phyloP scores from a whole-genome alignment of 2,888 invertebrate genomes.

The Incurvaria masculella region DNA sequence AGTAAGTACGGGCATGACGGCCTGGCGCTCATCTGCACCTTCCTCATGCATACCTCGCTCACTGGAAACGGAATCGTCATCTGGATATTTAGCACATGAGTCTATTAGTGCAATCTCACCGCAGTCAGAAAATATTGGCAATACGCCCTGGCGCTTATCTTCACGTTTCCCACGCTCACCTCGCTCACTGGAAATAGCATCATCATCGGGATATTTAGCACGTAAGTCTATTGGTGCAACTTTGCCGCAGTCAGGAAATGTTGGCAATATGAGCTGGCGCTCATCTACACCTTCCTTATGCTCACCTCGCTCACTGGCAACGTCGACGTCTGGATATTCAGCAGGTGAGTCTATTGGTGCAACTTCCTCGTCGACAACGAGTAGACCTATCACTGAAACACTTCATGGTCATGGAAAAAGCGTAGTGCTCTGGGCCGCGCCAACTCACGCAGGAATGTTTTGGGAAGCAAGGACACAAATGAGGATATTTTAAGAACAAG shows the following conservation, averaged over 20 bases:
- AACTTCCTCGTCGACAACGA: conserved; percentile 63
- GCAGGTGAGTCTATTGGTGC: conserved; percentile 61
- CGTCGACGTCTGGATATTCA: conserved; percentile 70
- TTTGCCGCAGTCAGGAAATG: conserved; percentile 63
- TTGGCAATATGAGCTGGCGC: conserved; percentile 62
- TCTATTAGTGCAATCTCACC: conserved; percentile 53
- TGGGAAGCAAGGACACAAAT: too few relatives aligned
- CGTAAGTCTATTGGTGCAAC: conserved; percentile 59
- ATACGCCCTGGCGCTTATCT: conserved; percentile 61
- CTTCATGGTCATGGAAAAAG: too few relatives aligned
- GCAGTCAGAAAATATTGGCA: conserved; percentile 66
- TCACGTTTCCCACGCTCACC: conserved; percentile 58
- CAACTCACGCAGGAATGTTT: too few relatives aligned
- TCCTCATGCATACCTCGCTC: conserved; percentile 58
- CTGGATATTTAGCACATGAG: conserved; percentile 73
- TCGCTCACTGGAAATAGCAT: conserved; percentile 66
- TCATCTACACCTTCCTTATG: conserved; percentile 63
- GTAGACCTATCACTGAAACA: too few relatives aligned
- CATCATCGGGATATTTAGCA: conserved; percentile 70
- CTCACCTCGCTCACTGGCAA: conserved; percentile 62
- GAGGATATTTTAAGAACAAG: too few relatives aligned
- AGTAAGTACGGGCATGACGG: conserved; percentile 64
- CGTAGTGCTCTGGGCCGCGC: too few relatives aligned
- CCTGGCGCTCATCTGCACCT: conserved; percentile 62
- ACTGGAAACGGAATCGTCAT: conserved; percentile 69